Conservation (phyloP, 2,797 vertebrate genomes). For the Acanthiza pusilla region DNA sequence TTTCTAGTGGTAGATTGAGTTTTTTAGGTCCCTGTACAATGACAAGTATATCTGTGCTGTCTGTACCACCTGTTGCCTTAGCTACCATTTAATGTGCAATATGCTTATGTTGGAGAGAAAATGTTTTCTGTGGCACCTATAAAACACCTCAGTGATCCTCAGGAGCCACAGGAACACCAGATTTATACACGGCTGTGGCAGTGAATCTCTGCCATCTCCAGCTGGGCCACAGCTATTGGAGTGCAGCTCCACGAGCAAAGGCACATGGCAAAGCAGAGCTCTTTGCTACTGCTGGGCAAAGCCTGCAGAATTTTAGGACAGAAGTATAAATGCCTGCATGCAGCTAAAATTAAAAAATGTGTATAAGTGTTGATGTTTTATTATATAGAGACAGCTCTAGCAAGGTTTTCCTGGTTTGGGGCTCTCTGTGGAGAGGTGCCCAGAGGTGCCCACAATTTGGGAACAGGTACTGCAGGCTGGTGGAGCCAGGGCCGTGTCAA, state of each 20-base stretch:
- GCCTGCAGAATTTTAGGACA: background rate
- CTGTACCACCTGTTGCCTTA: background rate
- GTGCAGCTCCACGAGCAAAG: background rate
- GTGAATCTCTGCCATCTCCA: background rate
- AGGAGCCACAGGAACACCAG: background rate
- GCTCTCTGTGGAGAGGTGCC: accelerated
- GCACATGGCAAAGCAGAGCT: background rate
- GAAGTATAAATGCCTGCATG: background rate
- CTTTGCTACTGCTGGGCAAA: background rate
- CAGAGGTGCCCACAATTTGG: background rate
- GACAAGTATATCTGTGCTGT: background rate
- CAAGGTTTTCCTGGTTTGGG: background rate
- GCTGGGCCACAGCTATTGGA: background rate
- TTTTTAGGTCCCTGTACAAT: background rate
- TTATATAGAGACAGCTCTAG: background rate
- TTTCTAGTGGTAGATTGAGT: background rate
- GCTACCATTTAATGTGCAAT: background rate
- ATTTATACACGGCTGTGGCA: background rate
- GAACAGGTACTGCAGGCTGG: background rate
- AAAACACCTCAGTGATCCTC: background rate
- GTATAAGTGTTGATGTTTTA: background rate
- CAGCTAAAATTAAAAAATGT: background rate
- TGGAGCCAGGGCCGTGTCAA: accelerated
- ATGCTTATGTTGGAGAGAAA: background rate
- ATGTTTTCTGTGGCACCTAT: background rate